These are phyloP conservation scores for Spatulosminthurus flaviceps DNA, from an alignment of 2,888 invertebrate genomes.

Conservation along the genomic window DNA sequence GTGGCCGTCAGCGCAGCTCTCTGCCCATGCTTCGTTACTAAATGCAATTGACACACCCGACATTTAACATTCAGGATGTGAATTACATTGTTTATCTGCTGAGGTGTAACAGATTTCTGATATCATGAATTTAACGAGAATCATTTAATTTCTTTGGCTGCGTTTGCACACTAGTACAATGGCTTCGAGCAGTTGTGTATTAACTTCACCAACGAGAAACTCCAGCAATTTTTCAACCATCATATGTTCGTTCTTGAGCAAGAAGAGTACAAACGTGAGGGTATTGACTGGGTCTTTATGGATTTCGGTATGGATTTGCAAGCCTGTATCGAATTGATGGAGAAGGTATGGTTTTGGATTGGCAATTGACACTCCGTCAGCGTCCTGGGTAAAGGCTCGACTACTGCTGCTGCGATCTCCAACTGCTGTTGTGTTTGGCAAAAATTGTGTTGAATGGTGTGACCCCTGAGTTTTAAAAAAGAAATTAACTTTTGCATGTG, in stretches of 20 bases:
- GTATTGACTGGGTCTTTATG: conserved; percentile 98
- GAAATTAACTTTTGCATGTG: too few species aligned
- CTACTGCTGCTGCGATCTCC: background rate
- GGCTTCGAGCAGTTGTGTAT: conserved; percentile 98
- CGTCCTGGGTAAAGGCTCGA: conserved; percentile 42
- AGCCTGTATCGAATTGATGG: conserved; percentile 98
- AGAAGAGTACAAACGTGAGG: conserved; percentile 97
- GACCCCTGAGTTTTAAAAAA: background rate
- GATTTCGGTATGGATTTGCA: conserved; percentile 99
- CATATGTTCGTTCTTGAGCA: conserved; percentile 99
- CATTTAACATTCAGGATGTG: too few species aligned
- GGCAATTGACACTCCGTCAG: conserved; percentile 72
- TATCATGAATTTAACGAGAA: too few species aligned
- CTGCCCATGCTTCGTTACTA: too few species aligned
- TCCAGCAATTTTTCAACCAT: conserved; percentile 99
- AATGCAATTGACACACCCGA: too few species aligned
- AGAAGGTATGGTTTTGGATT: conserved; percentile 77
- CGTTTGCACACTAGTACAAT: conserved; percentile 75
- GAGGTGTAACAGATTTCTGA: too few species aligned
- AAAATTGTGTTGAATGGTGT: background rate
- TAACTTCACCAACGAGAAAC: conserved; percentile 99
- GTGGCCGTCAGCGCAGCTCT: too few species aligned
- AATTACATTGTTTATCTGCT: too few species aligned
- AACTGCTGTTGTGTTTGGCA: background rate
- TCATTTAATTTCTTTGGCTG: background rate